A percentile compares a stretch with the other conserved stretches of the same genome.
Evolutionary conservation across 2,797 vertebrate genomes (phyloP).

Genomic region (Silurus lanzhouensis): DNA sequence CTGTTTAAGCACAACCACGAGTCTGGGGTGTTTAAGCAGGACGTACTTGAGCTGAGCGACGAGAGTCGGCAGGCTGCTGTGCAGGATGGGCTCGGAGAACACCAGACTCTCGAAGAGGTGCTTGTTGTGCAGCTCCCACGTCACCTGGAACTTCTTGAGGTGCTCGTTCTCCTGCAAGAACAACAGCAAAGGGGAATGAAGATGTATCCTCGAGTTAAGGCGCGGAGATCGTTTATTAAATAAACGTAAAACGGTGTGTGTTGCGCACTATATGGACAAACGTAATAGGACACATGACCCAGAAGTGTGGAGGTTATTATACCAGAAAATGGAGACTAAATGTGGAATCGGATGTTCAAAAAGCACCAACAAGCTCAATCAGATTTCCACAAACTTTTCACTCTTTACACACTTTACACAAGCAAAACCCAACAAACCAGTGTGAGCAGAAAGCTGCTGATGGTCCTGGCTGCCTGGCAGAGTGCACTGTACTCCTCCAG

Average conservation of each 20-base stretch:
- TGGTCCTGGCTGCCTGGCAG: slow-evolving; percentile 94
- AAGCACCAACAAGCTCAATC: no score
- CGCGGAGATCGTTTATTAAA: no score
- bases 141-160: slow-evolving; percentile 97
- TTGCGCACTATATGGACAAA: no score
- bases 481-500: slow-evolving; percentile 94
- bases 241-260: no score
- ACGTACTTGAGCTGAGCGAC: slow-evolving; percentile 91
- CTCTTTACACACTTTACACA: no score
- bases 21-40: not conserved
- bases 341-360: no score
- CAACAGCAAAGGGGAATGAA: not conserved
- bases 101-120: slow-evolving; percentile 98
- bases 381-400: no score
- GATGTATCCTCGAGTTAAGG: not conserved
- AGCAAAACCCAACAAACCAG: slow-evolving; percentile 75
- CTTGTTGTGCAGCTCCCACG: slow-evolving; percentile 98
- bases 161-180: slow-evolving; percentile 90
- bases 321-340: no score
- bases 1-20: not conserved
- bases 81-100: slow-evolving; percentile 93
- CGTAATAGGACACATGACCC: no score
- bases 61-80: slow-evolving; percentile 89
- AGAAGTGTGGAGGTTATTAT: no score
- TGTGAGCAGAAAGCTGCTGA: slow-evolving; percentile 95